phyloP scores from a whole-genome alignment of 2,113 vertebrate species.

The Perca schrenkii region DNA sequence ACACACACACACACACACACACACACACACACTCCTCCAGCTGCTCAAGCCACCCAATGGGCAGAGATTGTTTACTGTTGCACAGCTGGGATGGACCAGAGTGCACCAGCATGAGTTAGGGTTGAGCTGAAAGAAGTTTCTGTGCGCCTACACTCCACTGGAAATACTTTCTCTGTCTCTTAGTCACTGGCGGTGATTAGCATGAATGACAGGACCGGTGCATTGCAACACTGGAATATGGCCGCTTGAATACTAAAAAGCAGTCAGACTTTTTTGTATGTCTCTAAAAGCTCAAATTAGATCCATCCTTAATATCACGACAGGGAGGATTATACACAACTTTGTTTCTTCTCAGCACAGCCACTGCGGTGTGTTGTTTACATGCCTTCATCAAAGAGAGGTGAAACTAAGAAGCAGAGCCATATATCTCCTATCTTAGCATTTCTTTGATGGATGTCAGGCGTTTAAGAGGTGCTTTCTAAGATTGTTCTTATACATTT shows the following conservation, averaged over 20 bases:
- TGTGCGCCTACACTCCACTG: neutral
- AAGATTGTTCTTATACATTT: slow-evolving; percentile 1
- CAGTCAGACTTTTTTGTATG: slow-evolving; percentile 23
- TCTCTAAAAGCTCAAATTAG: slow-evolving; percentile 31
- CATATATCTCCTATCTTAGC: neutral
- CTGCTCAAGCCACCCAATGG: neutral
- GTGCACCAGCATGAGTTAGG: neutral
- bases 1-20: neutral
- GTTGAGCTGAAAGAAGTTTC: slow-evolving; percentile 16
- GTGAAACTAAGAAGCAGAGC: neutral
- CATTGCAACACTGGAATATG: slow-evolving; percentile 26
- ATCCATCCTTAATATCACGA: neutral
- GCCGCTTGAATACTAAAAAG: slow-evolving; percentile 30
- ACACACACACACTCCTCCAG: slow-evolving; percentile 2
- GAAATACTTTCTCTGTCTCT: slow-evolving; percentile 27
- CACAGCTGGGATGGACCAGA: neutral
- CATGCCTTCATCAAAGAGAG: neutral
- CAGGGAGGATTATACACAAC: neutral
- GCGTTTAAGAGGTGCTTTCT: neutral
- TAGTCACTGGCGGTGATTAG: slow-evolving; percentile 21
- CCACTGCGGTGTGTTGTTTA: slow-evolving; percentile 6
- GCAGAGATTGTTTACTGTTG: slow-evolving; percentile 13
- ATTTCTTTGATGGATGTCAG: neutral
- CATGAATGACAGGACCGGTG: slow-evolving; percentile 4
- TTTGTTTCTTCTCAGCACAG: slow-evolving; percentile 21